Evolutionary conservation across 1,140 invertebrate genomes (phyloP), one percentile per base, ranked within the genome.

Genomic region (Akabosia matsudoensis): DNA sequence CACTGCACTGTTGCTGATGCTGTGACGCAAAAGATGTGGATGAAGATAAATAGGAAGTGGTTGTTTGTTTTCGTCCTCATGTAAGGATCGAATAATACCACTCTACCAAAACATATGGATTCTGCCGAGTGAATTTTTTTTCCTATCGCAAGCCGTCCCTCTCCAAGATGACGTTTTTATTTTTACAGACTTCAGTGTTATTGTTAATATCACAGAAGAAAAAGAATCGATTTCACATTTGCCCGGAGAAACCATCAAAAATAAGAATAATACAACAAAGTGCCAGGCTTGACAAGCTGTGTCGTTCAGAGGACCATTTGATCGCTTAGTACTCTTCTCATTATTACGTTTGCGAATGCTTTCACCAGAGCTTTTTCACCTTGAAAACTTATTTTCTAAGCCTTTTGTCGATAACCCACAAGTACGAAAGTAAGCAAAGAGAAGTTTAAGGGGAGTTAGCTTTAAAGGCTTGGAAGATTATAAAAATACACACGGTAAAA

Each of bases 211-310:
- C 28, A 22, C 30, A 7, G 61, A 4, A 16, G 61, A 67, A 61
- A 22, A 61, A 67, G 61, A 30, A 67, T 67, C 61, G 61, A 67
- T 67, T 67, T 67, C 61, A 31, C 61, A 67, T 67, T 67, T 67
- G 61, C 61, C 22, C 24, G n/a, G 22, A 31, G 61, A 67, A 67
- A 67, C 61, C 61, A 67, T n/a, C n/a, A n/a, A n/a, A n/a, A n/a
- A n/a, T 67, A 67, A 67, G 61, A 16, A 67, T 67, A 67, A 67
- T 67, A 31, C 2, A 31, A n/a, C 61, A 67, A 31, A 28, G 26
- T 30, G 30, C 61, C 31, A 4, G n/a, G 24, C 28, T 30, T 67
- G 26, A 67, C 61, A 67, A 67, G 61, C 14, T 30, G 26, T 22
- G 22, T n/a, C n/a, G 3, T 14, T 22, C 13, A 67, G 2, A 22